Base-by-base conservation (phyloP, 2,797 vertebrate species). In the Otus scops region DNA sequence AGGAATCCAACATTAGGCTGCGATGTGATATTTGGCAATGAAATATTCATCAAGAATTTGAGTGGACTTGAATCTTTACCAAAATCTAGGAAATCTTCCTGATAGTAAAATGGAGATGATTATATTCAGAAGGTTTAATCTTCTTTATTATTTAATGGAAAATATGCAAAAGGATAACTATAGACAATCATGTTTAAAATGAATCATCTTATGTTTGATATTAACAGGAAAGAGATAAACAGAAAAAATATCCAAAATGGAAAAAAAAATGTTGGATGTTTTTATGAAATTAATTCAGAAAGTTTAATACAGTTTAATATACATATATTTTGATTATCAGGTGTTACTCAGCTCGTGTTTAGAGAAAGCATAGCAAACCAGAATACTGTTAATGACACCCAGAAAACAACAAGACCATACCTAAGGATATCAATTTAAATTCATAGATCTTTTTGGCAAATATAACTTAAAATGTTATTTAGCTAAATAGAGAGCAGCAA, bases 211-310 rank as follows among this genome's bases (percentile, higher is more conserved):
- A 68, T 28, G 8, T 50, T 50, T 82, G 23, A 15, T 32, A 64
- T 43, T 59, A 38, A 48, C 51, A 60, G 13, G 71, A 86, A 91
- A 50, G 3, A 30, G 6, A 41, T 51, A 21, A 78, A 51, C 5
- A 48, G 41, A 78, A 77, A 57, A 74, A 54, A 20, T 41, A 57
- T 9, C 7, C 5, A 39, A 30, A 71, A 60, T 56, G 4, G 43
- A 73, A 81, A 20, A 60, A 60, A 32, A 63, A 1, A 0, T 70
- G 3, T 3, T 30, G 2, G 26, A 32, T 3, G 1, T 9, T 73
- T 60, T 63, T 19, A 18, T 30, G 7, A 86, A 38, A 43, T 57
- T 30, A 51, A 20, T 11, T 70, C 41, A 28, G 32, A 21, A 93
- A 47, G 0, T 77, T 81, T 54, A 30, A 60, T 56, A 26, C 1